Evolutionary conservation across 23 tunicate genomes (phyloP).

Genomic region (Diplosoma virens): DNA sequence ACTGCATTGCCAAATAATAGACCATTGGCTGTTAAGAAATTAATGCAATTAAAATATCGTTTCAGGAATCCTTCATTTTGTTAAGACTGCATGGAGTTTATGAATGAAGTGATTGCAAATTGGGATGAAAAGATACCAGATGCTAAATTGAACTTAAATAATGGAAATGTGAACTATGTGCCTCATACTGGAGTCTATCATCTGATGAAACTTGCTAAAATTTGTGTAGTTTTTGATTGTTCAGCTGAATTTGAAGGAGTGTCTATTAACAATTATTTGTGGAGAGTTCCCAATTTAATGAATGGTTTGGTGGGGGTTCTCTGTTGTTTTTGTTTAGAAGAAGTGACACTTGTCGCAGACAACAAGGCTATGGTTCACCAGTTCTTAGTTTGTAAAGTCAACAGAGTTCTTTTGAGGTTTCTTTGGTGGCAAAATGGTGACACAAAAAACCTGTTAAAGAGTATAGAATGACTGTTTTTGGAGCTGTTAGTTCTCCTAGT

Average conservation of each 20-base stretch:
- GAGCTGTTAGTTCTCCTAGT: conserved; percentile 9
- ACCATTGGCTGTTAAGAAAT: not conserved
- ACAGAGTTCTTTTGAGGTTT: not conserved
- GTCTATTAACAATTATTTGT: not conserved
- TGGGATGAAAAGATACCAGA: not conserved
- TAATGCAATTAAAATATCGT: not conserved
- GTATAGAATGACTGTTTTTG: not conserved
- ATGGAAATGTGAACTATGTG: not conserved
- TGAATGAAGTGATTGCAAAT: conserved; percentile 6
- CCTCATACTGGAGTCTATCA: conserved; percentile 24
- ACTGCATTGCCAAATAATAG: not conserved
- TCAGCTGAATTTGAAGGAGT: conserved; percentile 1
- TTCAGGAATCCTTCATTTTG: not conserved
- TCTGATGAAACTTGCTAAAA: not conserved
- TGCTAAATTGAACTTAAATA: not conserved
- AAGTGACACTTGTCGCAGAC: too few relatives aligned
- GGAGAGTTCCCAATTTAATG: not conserved
- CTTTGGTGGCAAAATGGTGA: conserved; percentile 10
- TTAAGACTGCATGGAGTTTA: conserved; percentile 2
- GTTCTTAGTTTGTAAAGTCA: not conserved
- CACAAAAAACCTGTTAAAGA: not conserved
- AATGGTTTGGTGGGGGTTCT: conserved; percentile 1
- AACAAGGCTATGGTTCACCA: too few relatives aligned
- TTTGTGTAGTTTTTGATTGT: too few relatives aligned
- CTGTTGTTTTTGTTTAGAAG: not conserved